Conservation (phyloP, 2,888 invertebrate species). For the Ametastegia equiseti region DNA sequence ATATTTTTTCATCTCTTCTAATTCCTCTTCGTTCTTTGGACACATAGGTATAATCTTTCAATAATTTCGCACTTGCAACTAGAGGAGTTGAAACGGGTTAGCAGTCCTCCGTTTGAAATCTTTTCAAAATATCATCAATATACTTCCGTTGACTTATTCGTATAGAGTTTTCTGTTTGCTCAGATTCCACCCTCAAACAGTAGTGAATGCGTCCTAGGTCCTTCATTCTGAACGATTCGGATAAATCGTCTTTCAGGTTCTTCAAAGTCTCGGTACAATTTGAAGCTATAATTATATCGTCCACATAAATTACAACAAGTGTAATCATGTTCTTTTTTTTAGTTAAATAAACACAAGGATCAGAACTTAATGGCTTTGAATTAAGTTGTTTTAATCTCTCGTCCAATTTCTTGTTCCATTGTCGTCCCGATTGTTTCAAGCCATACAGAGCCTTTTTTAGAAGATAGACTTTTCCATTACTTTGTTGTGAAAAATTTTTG, state of each 20-base stretch:
- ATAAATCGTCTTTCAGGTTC: slow-evolving; percentile 51
- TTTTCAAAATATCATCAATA: slow-evolving; percentile 57
- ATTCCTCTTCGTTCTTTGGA: slow-evolving; percentile 48
- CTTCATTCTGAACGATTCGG: slow-evolving; percentile 55
- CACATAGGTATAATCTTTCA: slow-evolving; percentile 48
- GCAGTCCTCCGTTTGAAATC: slow-evolving; percentile 61
- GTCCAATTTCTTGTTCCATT: slow-evolving; percentile 56
- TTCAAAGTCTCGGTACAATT: slow-evolving; percentile 49
- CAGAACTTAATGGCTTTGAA: slow-evolving; percentile 50
- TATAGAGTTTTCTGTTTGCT: slow-evolving; percentile 35
- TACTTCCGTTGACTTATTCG: slow-evolving; percentile 57
- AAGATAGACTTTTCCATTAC: slow-evolving; percentile 54
- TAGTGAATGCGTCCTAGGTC: slow-evolving; percentile 56
- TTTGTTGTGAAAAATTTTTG: slow-evolving; percentile 13
- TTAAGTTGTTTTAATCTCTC: slow-evolving; percentile 51
- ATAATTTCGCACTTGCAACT: slow-evolving; percentile 49
- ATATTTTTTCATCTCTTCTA: slow-evolving; percentile 40
- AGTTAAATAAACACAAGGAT: slow-evolving; percentile 57
- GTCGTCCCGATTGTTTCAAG: slow-evolving; percentile 55
- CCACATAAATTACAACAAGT: slow-evolving; percentile 59
- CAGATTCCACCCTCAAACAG: slow-evolving; percentile 60
- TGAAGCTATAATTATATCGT: slow-evolving; percentile 60
- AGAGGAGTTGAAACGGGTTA: slow-evolving; percentile 60
- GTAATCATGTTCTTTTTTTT: slow-evolving; percentile 51
- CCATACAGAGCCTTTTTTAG: slow-evolving; percentile 59